phyloP scores from a whole-genome alignment of 2,113 vertebrate species.

The human region GRCh38 chr22:46984501-46985000 shows the following conservation, averaged over 20 bases:
- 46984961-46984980: rapidly evolving
- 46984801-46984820: rapidly evolving
- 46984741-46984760: neutral
- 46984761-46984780: rapidly evolving
- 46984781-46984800: too few relatives aligned
- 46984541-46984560: constrained; percentile 8
- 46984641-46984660: constrained; percentile 58
- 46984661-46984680: constrained; percentile 54
- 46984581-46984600: constrained; percentile 60
- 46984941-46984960: rapidly evolving
- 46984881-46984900: neutral
- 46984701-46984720: neutral
- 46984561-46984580: constrained; percentile 40
- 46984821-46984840: neutral
- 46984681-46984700: neutral
- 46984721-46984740: neutral
- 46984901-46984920: rapidly evolving
- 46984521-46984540: constrained; percentile 41
- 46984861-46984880: neutral
- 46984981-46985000: neutral
- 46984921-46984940: rapidly evolving
- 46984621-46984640: constrained; percentile 59
- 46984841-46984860: neutral
- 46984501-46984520: neutral
- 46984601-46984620: constrained; percentile 34